phyloP scores from a whole-genome alignment of 1,140 invertebrate genomes.

The Dryas iulia region DNA sequence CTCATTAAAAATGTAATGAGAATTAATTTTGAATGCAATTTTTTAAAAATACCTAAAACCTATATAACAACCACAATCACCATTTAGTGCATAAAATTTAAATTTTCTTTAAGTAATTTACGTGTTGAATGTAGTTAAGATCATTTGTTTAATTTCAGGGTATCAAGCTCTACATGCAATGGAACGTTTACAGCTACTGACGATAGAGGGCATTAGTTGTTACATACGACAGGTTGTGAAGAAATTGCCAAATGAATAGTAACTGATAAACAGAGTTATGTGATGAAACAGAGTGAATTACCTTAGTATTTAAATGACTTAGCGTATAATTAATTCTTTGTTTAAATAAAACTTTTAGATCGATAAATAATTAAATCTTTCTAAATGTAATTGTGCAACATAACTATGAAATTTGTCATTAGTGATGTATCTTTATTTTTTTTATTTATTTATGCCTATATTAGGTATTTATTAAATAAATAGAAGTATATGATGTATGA shows the following conservation, averaged over 20 bases:
- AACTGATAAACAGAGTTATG: background rate
- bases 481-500: background rate
- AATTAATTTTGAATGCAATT: too few relatives aligned
- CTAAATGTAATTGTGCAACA: background rate
- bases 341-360: background rate
- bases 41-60: too few relatives aligned
- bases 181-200: slow-evolving; percentile 64
- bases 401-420: background rate
- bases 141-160: slow-evolving; percentile 29
- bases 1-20: too few relatives aligned
- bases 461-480: slow-evolving; percentile 5
- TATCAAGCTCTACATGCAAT: slow-evolving; percentile 46
- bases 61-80: too few relatives aligned
- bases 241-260: background rate
- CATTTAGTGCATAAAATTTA: too few relatives aligned
- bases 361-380: background rate
- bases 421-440: background rate
- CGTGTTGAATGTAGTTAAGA: too few relatives aligned
- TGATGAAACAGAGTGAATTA: background rate
- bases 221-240: background rate
- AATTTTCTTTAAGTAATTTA: too few relatives aligned
- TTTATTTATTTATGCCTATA: slow-evolving; percentile 9
- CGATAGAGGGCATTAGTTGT: slow-evolving; percentile 61
- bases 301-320: background rate
- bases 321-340: background rate